Evolutionary conservation across 2,797 vertebrate genomes (phyloP), one percentile per base, ranked within the genome.

Genomic region (Coendou prehensilis): DNA sequence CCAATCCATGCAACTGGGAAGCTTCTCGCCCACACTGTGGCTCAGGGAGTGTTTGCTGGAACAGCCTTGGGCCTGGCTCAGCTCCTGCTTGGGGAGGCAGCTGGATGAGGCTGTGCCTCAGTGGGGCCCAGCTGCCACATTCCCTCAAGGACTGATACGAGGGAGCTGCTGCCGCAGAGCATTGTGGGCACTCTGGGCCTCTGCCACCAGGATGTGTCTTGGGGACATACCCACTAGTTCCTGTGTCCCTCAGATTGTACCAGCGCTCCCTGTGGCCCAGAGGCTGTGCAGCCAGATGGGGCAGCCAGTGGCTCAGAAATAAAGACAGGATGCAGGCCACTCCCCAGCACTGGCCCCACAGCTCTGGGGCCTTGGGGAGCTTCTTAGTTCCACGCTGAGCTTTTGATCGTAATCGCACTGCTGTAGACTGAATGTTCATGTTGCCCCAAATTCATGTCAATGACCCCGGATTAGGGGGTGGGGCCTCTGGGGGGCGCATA

Each of bases 141-240:
- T 78, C 22, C 63, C 67, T 13, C 0, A 0, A 17, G 30, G 52
- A 67, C 0, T 0, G 33, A 22, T 0, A 9, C 41, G 14, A 64
- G 10, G 54, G 23, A 78, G 37, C 41, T 9, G 20, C 37, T 15
- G 11, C 18, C 6, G 0, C 15, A 28, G 30, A 63, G 59, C 59
- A 3, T 3, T 7, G 1, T 9, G 18, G 41, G 1, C 0, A 1
- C 83, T 28, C 89, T 47, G 18, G 50, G 45, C 20, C n/a, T 59
- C 13, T 0, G 37, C 4, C 13, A 1, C 41, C 1, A 4, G 18
- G 11, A 33, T 2, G 9, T 52, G 41, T 33, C 28, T 67, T 2
- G 6, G 37, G 56, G 1, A 5, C 28, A 50, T 20, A 6, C 37
- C 67, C 1, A 0, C 5, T 0, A 0, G 30, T 37, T 30, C 14